phyloP scores from a whole-genome alignment of 2,797 vertebrate genomes.

The Sphaeramia orbicularis region DNA sequence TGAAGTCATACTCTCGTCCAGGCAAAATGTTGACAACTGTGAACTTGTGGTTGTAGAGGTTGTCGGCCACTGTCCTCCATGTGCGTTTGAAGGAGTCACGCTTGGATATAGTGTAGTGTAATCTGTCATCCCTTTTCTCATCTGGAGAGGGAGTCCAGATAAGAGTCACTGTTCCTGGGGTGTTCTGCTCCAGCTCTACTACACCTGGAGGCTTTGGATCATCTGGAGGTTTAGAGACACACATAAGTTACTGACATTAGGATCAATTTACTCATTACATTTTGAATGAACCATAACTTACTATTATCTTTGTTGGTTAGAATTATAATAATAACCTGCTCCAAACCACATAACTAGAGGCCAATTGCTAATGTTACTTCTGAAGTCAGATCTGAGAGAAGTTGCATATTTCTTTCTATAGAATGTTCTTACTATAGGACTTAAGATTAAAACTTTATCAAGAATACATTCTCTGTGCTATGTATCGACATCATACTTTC shows the following conservation, averaged over 20 bases:
- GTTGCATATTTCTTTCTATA: too few species aligned
- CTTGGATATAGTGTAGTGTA: slow-evolving; percentile 89
- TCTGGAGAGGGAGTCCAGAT: slow-evolving; percentile 91
- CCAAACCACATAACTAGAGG: background rate
- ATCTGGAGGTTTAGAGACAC: slow-evolving; percentile 74
- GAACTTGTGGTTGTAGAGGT: slow-evolving; percentile 91
- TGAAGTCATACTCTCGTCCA: slow-evolving; percentile 90
- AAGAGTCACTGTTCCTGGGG: slow-evolving; percentile 88
- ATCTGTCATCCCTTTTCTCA: slow-evolving; percentile 84
- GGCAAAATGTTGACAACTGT: slow-evolving; percentile 88
- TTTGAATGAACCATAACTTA: too few species aligned
- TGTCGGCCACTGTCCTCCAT: slow-evolving; percentile 87
- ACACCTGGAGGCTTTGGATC: slow-evolving; percentile 89
- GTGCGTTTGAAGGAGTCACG: slow-evolving; percentile 83
- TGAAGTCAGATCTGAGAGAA: too few species aligned
- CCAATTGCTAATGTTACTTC: too few species aligned
- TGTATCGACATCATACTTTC: too few species aligned
- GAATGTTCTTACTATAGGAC: too few species aligned
- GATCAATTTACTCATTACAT: background rate
- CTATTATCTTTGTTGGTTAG: background rate
- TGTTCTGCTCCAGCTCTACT: slow-evolving; percentile 87
- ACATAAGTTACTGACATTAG: background rate
- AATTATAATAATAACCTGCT: background rate
- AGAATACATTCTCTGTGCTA: too few species aligned
- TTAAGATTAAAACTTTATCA: too few species aligned